Percentiles rank a stretch among this genome's conserved stretches.
phyloP scores from a whole-genome alignment of 2,113 vertebrate genomes.

The Semicossyphus pulcher region DNA sequence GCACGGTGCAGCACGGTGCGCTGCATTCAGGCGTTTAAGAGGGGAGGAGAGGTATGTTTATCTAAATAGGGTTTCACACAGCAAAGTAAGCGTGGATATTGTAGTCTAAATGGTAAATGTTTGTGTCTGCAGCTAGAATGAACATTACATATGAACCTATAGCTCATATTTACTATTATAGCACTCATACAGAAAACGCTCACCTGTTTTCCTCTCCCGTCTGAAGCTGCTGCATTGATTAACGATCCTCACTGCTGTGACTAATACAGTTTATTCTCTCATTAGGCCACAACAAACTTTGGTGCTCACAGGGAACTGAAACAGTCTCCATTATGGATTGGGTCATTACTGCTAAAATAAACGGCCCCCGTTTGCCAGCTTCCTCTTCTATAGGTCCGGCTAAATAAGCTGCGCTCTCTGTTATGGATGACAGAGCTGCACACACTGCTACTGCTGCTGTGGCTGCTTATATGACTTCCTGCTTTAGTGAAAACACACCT shows the following conservation, averaged over 20 bases:
- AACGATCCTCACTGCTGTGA: constrained; percentile 49
- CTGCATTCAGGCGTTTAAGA: no score
- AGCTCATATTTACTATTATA: constrained; percentile 18
- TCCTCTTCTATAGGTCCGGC: constrained; percentile 31
- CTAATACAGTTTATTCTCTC: constrained; percentile 69
- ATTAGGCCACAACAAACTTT: constrained; percentile 71
- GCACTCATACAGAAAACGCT: constrained; percentile 41
- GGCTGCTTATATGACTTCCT: constrained; percentile 19
- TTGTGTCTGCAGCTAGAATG: no score
- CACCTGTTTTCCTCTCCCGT: constrained; percentile 22
- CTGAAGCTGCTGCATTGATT: constrained; percentile 52
- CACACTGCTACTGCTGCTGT: constrained; percentile 35
- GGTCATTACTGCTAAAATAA: constrained; percentile 75
- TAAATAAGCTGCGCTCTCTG: constrained; percentile 42
- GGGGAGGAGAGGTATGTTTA: no score
- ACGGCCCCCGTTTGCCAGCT: constrained; percentile 56
- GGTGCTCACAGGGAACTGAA: constrained; percentile 48
- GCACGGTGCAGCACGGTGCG: no score
- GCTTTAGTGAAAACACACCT: constrained; percentile 21
- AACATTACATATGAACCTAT: not conserved
- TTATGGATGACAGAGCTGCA: constrained; percentile 51
- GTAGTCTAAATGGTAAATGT: no score
- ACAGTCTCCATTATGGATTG: constrained; percentile 68
- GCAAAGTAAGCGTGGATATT: no score
- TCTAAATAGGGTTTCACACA: no score